A percentile compares a stretch with the other conserved stretches of the same genome.
Conservation (phyloP, 2,888 invertebrate species). For the Neoaliturus tenellus region DNA sequence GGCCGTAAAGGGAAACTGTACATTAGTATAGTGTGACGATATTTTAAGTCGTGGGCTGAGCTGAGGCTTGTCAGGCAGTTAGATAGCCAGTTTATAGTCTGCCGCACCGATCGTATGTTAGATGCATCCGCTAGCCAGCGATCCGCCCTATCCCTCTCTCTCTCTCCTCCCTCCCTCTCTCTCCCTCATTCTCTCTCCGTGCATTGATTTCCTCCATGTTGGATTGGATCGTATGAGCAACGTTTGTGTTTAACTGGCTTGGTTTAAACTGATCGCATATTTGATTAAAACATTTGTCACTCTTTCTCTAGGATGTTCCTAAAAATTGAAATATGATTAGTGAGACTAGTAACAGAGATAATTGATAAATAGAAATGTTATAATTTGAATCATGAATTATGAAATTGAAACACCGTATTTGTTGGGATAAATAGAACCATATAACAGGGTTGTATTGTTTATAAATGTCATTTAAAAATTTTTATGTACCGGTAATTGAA, state of each 20-base stretch:
- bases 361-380: too few species aligned
- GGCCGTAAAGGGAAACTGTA: constrained; percentile 42
- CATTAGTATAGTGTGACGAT: constrained; percentile 42
- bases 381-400: too few species aligned
- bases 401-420: too few species aligned
- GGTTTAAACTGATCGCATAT: neutral
- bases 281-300: too few species aligned
- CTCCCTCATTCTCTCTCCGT: constrained; percentile 14
- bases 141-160: neutral
- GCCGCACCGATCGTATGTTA: constrained; percentile 23
- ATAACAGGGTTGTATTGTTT: too few species aligned
- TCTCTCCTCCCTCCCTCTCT: constrained; percentile 21
- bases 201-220: constrained; percentile 39
- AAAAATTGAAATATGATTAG: too few species aligned
- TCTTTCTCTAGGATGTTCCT: too few species aligned
- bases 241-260: neutral
- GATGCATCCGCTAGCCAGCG: constrained; percentile 14
- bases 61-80: constrained; percentile 28
- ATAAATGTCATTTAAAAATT: too few species aligned
- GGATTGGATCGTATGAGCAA: neutral
- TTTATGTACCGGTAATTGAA: too few species aligned
- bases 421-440: too few species aligned
- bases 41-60: constrained; percentile 37
- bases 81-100: constrained; percentile 40
- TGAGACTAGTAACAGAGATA: too few species aligned